phyloP scores from a whole-genome alignment of 2,888 invertebrate species.

The Salticus scenicus region DNA sequence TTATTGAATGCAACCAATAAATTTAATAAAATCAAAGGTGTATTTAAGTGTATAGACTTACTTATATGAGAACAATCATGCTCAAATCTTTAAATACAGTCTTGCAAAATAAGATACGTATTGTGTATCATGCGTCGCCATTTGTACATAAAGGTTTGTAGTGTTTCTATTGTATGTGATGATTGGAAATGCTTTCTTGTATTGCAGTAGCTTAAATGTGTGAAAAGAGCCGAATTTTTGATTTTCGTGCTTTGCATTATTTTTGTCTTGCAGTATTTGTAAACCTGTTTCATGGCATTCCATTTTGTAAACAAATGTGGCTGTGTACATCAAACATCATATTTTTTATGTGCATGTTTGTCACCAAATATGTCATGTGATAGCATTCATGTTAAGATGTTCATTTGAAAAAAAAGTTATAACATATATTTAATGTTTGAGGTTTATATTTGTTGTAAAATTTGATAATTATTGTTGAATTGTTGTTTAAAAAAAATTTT shows the following conservation, averaged over 20 bases:
- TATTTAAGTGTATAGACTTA: background rate
- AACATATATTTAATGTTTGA: background rate
- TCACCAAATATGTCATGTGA: background rate
- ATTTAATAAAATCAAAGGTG: background rate
- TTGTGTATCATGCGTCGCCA: background rate
- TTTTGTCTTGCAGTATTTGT: background rate
- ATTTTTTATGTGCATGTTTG: no score
- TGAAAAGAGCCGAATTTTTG: background rate
- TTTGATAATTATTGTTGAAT: background rate
- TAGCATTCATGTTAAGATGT: background rate
- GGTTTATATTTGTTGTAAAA: background rate
- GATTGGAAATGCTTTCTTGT: background rate
- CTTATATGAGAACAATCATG: background rate
- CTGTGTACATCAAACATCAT: background rate
- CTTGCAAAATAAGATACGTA: background rate
- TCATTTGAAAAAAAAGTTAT: background rate
- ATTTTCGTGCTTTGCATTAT: background rate
- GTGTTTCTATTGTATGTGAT: background rate
- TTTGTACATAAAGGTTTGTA: background rate
- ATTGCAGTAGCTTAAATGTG: background rate
- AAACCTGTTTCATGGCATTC: background rate
- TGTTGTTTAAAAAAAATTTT: background rate
- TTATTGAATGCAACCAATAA: background rate
- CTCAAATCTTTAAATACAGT: background rate
- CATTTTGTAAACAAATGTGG: background rate